These are phyloP conservation scores for Scaptomyza cyrtandrae DNA, from an alignment of 2,888 invertebrate genomes.

Conservation along the genomic window DNA sequence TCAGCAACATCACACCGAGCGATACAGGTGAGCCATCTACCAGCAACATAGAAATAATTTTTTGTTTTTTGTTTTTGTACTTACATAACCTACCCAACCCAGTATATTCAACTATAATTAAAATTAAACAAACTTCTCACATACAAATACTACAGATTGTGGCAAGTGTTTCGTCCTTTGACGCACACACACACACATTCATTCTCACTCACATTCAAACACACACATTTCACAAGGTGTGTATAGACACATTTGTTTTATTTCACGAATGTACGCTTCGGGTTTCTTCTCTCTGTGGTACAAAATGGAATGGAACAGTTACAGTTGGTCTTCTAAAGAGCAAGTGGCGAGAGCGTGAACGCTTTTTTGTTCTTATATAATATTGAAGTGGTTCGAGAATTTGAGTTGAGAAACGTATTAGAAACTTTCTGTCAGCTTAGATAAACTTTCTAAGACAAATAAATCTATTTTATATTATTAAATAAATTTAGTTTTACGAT, in stretches of 20 bases:
- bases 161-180: slow-evolving; percentile 65
- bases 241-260: slow-evolving; percentile 66
- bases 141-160: slow-evolving; percentile 60
- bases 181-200: slow-evolving; percentile 21
- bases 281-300: slow-evolving; percentile 45
- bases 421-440: background rate
- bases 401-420: background rate
- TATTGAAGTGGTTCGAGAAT: slow-evolving; percentile 13
- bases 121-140: slow-evolving; percentile 72
- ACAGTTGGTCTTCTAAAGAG: slow-evolving; percentile 48
- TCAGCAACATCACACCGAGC: slow-evolving; percentile 88
- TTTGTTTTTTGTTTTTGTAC: slow-evolving; percentile 16
- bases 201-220: background rate
- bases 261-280: slow-evolving; percentile 39
- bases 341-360: slow-evolving; percentile 26
- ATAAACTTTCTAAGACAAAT: background rate
- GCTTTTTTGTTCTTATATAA: slow-evolving; percentile 58
- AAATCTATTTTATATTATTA: background rate
- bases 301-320: slow-evolving; percentile 71
- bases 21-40: slow-evolving; percentile 88
- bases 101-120: slow-evolving; percentile 62
- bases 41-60: background rate
- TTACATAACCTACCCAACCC: slow-evolving; percentile 60
- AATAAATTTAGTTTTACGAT: too few relatives aligned
- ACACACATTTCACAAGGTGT: slow-evolving; percentile 41